phyloP scores from a whole-genome alignment of 2,888 invertebrate genomes.

The Luperina testacea region DNA sequence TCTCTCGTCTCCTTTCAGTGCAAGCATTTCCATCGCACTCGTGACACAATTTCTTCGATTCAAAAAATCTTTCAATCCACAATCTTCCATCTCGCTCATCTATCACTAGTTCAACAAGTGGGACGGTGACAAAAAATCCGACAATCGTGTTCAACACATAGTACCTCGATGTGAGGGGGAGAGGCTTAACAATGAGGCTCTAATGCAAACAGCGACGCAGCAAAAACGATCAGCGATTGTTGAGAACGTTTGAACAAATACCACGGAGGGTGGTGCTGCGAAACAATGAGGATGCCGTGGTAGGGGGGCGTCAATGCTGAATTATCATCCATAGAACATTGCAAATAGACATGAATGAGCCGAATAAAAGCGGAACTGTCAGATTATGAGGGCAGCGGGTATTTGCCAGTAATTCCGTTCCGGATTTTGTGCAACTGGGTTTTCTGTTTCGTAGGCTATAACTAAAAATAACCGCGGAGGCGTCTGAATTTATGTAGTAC shows the following conservation, averaged over 20 bases:
- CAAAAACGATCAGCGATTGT: slow-evolving; percentile 78
- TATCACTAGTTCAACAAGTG: slow-evolving; percentile 71
- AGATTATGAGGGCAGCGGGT: slow-evolving; percentile 49
- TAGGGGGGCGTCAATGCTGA: slow-evolving; percentile 56
- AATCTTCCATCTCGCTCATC: slow-evolving; percentile 50
- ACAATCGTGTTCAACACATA: slow-evolving; percentile 70
- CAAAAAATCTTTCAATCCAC: slow-evolving; percentile 62
- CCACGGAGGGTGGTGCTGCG: slow-evolving; percentile 58
- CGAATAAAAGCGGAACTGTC: slow-evolving; percentile 51
- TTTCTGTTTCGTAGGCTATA: slow-evolving; percentile 33
- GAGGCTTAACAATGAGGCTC: slow-evolving; percentile 71
- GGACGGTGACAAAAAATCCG: slow-evolving; percentile 67
- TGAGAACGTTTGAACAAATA: slow-evolving; percentile 76
- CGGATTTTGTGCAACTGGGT: slow-evolving; percentile 47
- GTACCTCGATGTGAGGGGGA: slow-evolving; percentile 54
- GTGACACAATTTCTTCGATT: slow-evolving; percentile 64
- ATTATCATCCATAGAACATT: slow-evolving; percentile 61
- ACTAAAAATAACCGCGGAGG: slow-evolving; percentile 35
- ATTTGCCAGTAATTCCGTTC: slow-evolving; percentile 46
- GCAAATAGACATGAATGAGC: slow-evolving; percentile 63
- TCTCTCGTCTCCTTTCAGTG: slow-evolving; percentile 53
- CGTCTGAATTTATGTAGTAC: slow-evolving; percentile 47
- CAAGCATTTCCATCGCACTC: slow-evolving; percentile 53
- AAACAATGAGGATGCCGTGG: slow-evolving; percentile 64
- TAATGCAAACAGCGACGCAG: slow-evolving; percentile 79